Percentiles rank a stretch among this genome's conserved stretches.
Conservation (phyloP, 2,797 vertebrate genomes). For the Gambelia wislizenii region DNA sequence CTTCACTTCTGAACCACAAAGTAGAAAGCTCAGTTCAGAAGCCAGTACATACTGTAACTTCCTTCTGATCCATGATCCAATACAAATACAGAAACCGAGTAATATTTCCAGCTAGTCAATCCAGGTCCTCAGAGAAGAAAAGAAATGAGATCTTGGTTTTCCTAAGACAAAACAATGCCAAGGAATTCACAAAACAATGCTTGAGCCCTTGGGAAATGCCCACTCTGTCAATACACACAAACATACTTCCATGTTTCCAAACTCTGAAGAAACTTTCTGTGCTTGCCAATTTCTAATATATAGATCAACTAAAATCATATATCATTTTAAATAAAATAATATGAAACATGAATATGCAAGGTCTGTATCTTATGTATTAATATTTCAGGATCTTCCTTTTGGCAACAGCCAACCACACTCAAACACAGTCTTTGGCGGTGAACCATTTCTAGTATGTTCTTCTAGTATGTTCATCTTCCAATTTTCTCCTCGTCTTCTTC, state of each 20-base stretch:
- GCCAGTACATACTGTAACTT: conserved; percentile 64
- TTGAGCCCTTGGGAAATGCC: conserved; percentile 54
- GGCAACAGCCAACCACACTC: neutral
- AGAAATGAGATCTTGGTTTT: conserved; percentile 68
- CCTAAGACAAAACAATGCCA: conserved; percentile 71
- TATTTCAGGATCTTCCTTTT: conserved; percentile 4
- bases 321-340: conserved; percentile 11
- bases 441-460: neutral
- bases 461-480: neutral
- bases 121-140: conserved; percentile 77
- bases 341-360: neutral
- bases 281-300: conserved; percentile 44
- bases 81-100: conserved; percentile 77
- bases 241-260: conserved; percentile 55
- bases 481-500: neutral
- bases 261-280: conserved; percentile 48
- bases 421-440: too few species aligned
- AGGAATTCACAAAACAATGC: conserved; percentile 71
- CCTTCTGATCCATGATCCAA: conserved; percentile 77
- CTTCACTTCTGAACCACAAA: conserved; percentile 55
- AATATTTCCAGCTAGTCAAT: conserved; percentile 77
- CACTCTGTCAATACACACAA: conserved; percentile 34
- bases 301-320: conserved; percentile 16
- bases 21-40: conserved; percentile 40
- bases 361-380: neutral